Evolutionary conservation across 2,113 vertebrate genomes (phyloP), one percentile per base, ranked within the genome.

Genomic region (Mustela nigripes): DNA sequence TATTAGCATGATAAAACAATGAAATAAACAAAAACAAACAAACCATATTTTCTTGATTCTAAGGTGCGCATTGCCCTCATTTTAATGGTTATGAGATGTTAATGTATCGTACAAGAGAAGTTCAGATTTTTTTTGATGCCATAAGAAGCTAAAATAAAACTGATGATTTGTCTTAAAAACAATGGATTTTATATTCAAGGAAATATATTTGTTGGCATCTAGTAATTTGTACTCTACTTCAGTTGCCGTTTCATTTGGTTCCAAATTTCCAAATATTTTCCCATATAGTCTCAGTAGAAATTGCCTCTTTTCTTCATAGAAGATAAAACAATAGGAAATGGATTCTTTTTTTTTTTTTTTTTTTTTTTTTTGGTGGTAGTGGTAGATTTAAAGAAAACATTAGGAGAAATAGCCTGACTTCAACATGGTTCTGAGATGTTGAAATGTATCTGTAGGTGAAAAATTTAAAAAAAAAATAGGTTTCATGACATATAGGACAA

Each of bases 361-460:
- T 53, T 56, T 56, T 6, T 56, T 56, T 53, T 56, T 36, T 39
- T 65, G 5, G 67, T 50, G 7, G 36, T 42, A 67, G 28, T 11
- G 60, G 42, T 83, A 33, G 3, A 63, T 90, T 87, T 87, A 88
- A 92, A 36, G 33, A 67, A 90, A 22, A 39, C 22, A 53, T 86
- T 71, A 39, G 45, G 22, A 88, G 69, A 95, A 92, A 71, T 69
- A 86, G 22, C 11, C 42, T 81, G 80, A 85, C 65, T 92, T 93
- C 78, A 95, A 71, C 28, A 16, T 96, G 31, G 11, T 63, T 96
- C 21, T 94, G 56, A 82, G 33, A 11, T 69, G 19, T 97, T 95
- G 74, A 97, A 96, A 94, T 81, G 28, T 14, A 90, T 88, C 74
- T 83, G 45, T 45, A 71, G 10, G 87, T 87, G 53, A 95, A 96